These are phyloP conservation scores for Amphiprion clarkii DNA, from an alignment of 2,797 vertebrate species.

Conservation along the genomic window DNA sequence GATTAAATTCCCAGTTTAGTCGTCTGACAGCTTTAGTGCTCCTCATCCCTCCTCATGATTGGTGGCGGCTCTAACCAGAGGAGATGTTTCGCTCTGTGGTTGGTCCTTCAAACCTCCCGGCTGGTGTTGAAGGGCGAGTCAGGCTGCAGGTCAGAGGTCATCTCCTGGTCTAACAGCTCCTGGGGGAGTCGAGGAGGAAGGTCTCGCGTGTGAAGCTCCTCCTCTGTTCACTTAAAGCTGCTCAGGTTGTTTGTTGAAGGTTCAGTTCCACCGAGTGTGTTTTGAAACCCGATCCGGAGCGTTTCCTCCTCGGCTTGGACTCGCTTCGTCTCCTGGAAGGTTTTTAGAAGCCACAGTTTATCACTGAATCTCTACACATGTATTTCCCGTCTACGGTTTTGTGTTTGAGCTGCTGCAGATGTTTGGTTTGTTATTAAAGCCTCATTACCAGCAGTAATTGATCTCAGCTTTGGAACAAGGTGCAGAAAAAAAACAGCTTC, in stretches of 20 bases:
- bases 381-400: constrained; percentile 5
- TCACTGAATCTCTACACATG: constrained; percentile 27
- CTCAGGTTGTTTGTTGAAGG: constrained; percentile 60
- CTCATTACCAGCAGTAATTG: constrained; percentile 76
- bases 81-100: constrained; percentile 66
- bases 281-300: constrained; percentile 69
- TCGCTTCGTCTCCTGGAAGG: constrained; percentile 48
- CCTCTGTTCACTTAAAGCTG: background rate
- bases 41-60: constrained; percentile 37
- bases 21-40: constrained; percentile 22
- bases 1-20: constrained; percentile 13
- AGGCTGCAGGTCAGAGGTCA: constrained; percentile 67
- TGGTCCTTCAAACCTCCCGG: constrained; percentile 68
- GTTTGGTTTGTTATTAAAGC: constrained; percentile 70
- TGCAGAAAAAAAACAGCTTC: constrained; percentile 37
- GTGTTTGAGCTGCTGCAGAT: constrained; percentile 38
- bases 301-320: constrained; percentile 57
- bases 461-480: constrained; percentile 63
- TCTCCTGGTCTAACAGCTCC: constrained; percentile 76
- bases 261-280: constrained; percentile 61
- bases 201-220: background rate
- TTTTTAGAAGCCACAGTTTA: constrained; percentile 29
- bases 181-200: constrained; percentile 63
- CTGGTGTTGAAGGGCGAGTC: constrained; percentile 60
- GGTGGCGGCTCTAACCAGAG: constrained; percentile 61